These are phyloP conservation scores for Boulengerochromis microlepis DNA, from an alignment of 2,113 vertebrate species.

Conservation along the genomic window DNA sequence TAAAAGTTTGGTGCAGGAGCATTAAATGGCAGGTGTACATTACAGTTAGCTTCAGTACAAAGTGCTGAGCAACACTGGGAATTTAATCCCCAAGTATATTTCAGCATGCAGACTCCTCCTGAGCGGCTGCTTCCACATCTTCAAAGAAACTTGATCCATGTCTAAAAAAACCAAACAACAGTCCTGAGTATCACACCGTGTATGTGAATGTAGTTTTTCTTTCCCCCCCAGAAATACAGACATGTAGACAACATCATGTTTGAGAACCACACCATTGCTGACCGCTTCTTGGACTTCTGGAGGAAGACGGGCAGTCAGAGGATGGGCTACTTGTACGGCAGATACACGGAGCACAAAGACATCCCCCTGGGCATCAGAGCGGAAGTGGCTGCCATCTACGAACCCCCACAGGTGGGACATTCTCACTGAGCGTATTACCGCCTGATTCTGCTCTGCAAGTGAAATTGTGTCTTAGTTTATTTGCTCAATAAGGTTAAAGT, in stretches of 20 bases:
- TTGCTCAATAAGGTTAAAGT: not conserved
- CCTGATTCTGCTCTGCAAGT: fast-evolving
- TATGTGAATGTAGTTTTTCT: not conserved
- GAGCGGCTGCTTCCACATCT: not conserved
- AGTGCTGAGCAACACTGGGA: not conserved
- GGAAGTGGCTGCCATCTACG: slow-evolving; percentile 95
- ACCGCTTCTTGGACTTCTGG: slow-evolving; percentile 99
- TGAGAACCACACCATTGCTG: slow-evolving; percentile 97
- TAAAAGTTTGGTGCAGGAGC: not conserved
- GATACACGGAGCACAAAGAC: slow-evolving; percentile 96
- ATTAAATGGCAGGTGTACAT: not conserved
- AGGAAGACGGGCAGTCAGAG: slow-evolving; percentile 95
- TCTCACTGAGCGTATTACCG: fast-evolving
- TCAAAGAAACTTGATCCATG: not conserved
- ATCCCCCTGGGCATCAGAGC: slow-evolving; percentile 94
- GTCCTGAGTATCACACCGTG: not conserved
- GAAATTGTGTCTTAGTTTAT: not conserved
- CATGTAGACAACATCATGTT: slow-evolving; percentile 99
- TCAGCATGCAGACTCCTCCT: not conserved
- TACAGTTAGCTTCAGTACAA: not conserved
- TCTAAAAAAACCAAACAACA: not conserved
- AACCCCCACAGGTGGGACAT: slow-evolving; percentile 87
- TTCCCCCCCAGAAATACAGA: slow-evolving; percentile 86
- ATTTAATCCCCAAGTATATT: not conserved
- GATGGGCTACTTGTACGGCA: slow-evolving; percentile 89